phyloP scores from a whole-genome alignment of 2,113 vertebrate species.

The Silurus asotus region DNA sequence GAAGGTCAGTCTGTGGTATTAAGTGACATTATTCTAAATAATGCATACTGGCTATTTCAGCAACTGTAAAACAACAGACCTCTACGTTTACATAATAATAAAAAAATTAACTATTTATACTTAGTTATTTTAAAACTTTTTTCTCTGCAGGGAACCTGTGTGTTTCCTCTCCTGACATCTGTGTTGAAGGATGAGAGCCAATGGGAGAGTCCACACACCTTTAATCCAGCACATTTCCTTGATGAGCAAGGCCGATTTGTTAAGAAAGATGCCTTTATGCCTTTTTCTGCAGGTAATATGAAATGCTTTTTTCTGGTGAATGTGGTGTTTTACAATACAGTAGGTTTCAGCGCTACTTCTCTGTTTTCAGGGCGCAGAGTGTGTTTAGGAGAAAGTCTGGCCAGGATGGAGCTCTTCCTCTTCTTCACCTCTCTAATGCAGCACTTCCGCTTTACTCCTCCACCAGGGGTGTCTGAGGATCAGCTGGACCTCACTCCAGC shows the following conservation, averaged over 20 bases:
- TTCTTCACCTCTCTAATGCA: slow-evolving; percentile 77
- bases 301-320: neutral
- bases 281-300: slow-evolving; percentile 71
- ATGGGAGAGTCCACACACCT: slow-evolving; percentile 67
- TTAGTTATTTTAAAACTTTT: neutral
- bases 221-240: slow-evolving; percentile 71
- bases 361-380: slow-evolving; percentile 66
- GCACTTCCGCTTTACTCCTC: slow-evolving; percentile 69
- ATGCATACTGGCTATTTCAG: neutral
- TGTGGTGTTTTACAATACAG: neutral
- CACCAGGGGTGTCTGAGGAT: slow-evolving; percentile 67
- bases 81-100: neutral
- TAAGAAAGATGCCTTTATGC: slow-evolving; percentile 67
- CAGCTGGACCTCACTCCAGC: slow-evolving; percentile 71
- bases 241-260: slow-evolving; percentile 63
- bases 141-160: slow-evolving; percentile 61
- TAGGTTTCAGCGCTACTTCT: neutral
- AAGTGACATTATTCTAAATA: neutral
- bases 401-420: slow-evolving; percentile 79
- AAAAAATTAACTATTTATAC: neutral
- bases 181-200: slow-evolving; percentile 68
- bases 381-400: slow-evolving; percentile 74
- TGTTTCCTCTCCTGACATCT: slow-evolving; percentile 67
- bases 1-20: slow-evolving; percentile 19
- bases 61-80: neutral